A percentile compares a stretch with the other conserved stretches of the same genome.
These are phyloP conservation scores for Chrosomus eos DNA, from an alignment of 2,797 vertebrate species.

Conservation along the genomic window DNA sequence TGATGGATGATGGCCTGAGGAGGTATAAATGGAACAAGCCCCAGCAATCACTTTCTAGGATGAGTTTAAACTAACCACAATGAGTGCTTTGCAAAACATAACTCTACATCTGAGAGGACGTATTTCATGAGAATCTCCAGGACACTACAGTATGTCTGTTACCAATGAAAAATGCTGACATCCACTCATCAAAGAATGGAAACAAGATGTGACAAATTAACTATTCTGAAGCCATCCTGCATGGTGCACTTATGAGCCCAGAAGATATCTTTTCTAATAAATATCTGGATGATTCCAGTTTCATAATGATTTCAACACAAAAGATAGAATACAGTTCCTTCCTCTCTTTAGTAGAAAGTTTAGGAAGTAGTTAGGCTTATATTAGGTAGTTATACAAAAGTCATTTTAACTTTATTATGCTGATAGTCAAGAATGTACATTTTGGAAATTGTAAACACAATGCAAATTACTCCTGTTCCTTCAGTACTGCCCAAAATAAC, in stretches of 20 bases:
- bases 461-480: neutral
- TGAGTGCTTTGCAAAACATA: conserved; percentile 38
- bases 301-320: neutral
- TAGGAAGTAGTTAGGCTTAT: neutral
- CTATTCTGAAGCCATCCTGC: neutral
- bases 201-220: conserved; percentile 17
- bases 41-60: conserved; percentile 10
- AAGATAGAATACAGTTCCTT: neutral
- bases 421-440: neutral
- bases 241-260: neutral
- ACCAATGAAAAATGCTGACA: conserved; percentile 7
- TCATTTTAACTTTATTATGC: neutral
- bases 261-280: neutral
- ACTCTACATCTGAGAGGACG: conserved; percentile 23
- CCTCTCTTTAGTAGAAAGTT: neutral
- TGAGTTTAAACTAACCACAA: conserved; percentile 26
- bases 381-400: too few relatives aligned
- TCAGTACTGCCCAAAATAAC: neutral
- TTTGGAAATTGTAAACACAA: neutral
- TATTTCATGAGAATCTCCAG: conserved; percentile 15
- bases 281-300: neutral
- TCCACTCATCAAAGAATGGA: conserved; percentile 10
- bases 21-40: conserved; percentile 30
- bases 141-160: neutral
- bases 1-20: conserved; percentile 9